Conservation (phyloP, 2,113 vertebrate species). For the Athene cunicularia region DNA sequence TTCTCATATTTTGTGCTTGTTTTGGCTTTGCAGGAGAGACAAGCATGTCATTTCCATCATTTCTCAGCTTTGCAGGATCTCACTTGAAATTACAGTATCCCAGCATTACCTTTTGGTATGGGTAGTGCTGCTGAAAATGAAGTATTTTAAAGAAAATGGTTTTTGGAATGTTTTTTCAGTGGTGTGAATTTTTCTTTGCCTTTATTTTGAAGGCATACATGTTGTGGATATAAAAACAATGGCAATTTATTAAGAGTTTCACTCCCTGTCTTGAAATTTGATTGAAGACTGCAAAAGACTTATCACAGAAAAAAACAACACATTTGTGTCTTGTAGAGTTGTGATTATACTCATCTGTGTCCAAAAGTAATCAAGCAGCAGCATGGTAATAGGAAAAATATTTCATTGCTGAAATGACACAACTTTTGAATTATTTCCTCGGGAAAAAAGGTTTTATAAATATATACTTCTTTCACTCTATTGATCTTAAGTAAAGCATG, state of each 20-base stretch:
- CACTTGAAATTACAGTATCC: background rate
- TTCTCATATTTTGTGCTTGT: background rate
- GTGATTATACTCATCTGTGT: background rate
- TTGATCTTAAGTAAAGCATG: background rate
- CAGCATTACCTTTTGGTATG: background rate
- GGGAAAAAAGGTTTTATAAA: background rate
- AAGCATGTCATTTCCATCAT: background rate
- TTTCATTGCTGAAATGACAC: background rate
- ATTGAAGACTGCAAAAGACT: background rate
- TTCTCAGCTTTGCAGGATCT: background rate
- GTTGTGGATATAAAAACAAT: background rate
- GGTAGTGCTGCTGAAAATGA: background rate
- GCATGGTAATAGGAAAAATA: background rate
- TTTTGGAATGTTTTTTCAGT: background rate
- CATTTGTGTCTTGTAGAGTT: background rate
- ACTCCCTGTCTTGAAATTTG: background rate
- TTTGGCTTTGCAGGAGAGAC: background rate
- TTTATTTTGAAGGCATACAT: background rate
- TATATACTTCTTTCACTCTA: background rate
- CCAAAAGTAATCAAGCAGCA: background rate
- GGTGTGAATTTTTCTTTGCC: background rate
- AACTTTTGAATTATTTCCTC: background rate
- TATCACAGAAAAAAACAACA: background rate
- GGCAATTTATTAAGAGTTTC: background rate
- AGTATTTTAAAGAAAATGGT: background rate